Percentiles rank a stretch among this genome's conserved stretches.
These are phyloP conservation scores for Forficula auricularia DNA, from an alignment of 1,140 invertebrate species.

Conservation along the genomic window DNA sequence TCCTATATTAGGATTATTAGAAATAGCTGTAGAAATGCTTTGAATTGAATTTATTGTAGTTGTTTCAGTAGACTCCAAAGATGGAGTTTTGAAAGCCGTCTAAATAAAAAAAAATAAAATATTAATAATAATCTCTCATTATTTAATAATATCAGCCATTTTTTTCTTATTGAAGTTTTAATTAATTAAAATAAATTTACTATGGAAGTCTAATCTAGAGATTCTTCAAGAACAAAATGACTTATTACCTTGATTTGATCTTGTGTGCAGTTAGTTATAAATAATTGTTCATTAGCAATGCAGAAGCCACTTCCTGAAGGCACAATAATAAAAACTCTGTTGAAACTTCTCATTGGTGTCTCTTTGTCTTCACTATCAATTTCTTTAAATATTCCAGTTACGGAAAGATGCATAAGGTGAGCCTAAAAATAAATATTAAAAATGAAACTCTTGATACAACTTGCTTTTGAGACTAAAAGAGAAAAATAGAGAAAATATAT, in stretches of 20 bases:
- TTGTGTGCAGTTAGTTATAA: conserved; percentile 50
- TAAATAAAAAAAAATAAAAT: conserved; percentile 18
- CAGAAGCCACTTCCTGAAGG: conserved; percentile 62
- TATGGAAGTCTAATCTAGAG: background rate
- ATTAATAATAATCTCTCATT: background rate
- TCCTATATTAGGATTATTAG: conserved; percentile 8
- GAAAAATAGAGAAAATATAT: conserved; percentile 9
- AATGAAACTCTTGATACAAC: background rate
- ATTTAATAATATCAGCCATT: background rate
- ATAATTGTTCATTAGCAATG: conserved; percentile 70
- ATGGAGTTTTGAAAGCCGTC: conserved; percentile 30
- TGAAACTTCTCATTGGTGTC: conserved; percentile 53
- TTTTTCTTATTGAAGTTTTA: background rate
- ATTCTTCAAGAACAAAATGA: no score
- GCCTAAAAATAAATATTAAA: conserved; percentile 30
- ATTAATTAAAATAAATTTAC: background rate
- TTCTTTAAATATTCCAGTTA: conserved; percentile 68
- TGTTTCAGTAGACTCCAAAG: conserved; percentile 18
- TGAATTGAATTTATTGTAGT: conserved; percentile 13
- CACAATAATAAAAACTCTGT: conserved; percentile 61
- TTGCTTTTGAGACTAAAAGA: conserved; percentile 1
- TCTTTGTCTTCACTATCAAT: conserved; percentile 29
- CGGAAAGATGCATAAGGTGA: conserved; percentile 45
- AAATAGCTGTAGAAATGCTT: conserved; percentile 12
- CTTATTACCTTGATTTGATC: conserved; percentile 41